Evolutionary conservation across 2,888 invertebrate species (phyloP), one percentile per base, ranked within the genome.

Genomic region (Campoplex nolae): DNA sequence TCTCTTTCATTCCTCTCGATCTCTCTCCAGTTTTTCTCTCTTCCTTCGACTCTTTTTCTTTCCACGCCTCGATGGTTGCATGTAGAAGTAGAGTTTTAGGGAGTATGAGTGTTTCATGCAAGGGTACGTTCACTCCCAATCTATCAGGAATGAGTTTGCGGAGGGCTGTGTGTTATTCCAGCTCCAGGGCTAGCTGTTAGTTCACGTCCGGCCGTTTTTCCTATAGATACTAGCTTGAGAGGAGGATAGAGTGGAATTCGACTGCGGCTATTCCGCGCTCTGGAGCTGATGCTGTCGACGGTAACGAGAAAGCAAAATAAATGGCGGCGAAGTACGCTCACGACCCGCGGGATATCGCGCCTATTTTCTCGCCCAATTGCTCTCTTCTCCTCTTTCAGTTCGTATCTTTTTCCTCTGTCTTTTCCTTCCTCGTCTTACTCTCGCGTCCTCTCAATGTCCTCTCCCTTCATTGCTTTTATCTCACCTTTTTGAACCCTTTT

Each of bases 231-330:
- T 65, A 35, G 28, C 56, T 18, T 9, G 32, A 11, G 42, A 23
- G 32, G 45, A 42, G 71, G 62, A 51, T 23, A 70, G 32, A 79
- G 51, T 32, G 48, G 65, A 51, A 73, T 75, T 62, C 35, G 67
- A 45, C 80, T 62, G 32, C 77, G 65, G 75, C 67, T 68, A 65
- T 77, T 48, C 65, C 62, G 56, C 77, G 54, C 54, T 79, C 76
- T 23, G 42, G 62, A 65, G 62, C 77, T 62, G 88, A 78, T 87
- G 70, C 88, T 88, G 90, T 88, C 88, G 86, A 89, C 86, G 90
- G 89, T 90, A 90, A 90, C 90, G 89, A 90, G 89, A 90, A 89
- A 89, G 89, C 86, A 84, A 89, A 90, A 91, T 89, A 90, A 90
- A 91, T 91, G 90, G 88, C 89, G 86, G 73, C 83, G 76, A 86